Conservation (phyloP, 2,797 vertebrate genomes). For the Sebastolobus alascanus region DNA sequence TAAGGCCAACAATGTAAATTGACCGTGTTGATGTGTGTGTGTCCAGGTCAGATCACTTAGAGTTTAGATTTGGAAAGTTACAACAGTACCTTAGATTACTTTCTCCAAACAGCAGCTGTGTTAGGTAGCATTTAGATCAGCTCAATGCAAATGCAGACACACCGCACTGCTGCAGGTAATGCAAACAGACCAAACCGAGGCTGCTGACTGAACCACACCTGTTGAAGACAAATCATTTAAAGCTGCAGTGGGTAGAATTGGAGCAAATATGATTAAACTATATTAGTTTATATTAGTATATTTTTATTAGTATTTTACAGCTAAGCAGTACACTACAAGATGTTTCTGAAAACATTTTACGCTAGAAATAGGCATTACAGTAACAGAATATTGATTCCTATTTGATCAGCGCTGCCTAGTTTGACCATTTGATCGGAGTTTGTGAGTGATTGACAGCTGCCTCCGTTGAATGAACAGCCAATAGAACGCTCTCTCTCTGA, state of each 20-base stretch:
- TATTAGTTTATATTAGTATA: no score
- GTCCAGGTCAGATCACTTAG: conserved; percentile 13
- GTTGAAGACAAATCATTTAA: background rate
- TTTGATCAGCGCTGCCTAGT: no score
- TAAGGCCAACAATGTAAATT: conserved; percentile 17
- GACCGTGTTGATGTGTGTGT: background rate
- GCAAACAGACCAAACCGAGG: conserved; percentile 46
- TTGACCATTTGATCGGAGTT: no score
- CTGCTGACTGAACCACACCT: background rate
- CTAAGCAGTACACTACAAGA: no score
- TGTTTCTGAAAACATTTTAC: no score
- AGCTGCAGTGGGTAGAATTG: no score
- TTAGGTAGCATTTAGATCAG: conserved; percentile 8
- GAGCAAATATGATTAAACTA: no score
- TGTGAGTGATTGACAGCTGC: no score
- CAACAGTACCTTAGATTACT: conserved; percentile 19
- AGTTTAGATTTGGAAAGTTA: conserved; percentile 24
- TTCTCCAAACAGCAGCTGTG: conserved; percentile 37
- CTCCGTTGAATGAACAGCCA: no score
- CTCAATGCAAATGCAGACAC: conserved; percentile 39
- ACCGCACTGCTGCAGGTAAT: background rate
- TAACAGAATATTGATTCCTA: background rate
- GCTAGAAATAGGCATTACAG: no score
- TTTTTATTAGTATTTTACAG: no score
- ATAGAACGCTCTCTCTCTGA: no score